Base-by-base conservation (phyloP, 2,113 vertebrate genomes). In the Microtus oregoni region DNA sequence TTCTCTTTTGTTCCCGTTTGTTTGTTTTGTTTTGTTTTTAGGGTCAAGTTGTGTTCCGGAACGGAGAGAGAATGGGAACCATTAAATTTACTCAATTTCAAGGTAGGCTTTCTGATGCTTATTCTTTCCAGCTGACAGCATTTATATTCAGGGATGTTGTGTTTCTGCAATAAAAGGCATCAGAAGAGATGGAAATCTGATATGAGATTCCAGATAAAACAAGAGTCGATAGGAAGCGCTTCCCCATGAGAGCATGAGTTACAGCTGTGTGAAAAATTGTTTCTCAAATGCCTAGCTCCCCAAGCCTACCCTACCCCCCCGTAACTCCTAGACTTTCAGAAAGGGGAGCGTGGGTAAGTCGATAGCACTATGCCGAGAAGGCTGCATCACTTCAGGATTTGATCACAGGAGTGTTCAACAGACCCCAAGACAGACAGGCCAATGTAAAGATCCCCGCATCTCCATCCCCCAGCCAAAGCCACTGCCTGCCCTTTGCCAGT, bases 31-130 rank as follows among this genome's bases (percentile, higher is more conserved):
- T 94, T 88, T 98, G 97, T 95, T 97, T 98, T 96, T 98, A 99
- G 99, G 99, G 99, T 96, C 99, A 99, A 99, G 99, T 99, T 98
- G 99, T 99, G 98, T 99, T 99, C 98, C 99, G 99, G 98, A 99
- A 99, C 35, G 99, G 99, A 96, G 99, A 99, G 98, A 98, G 99
- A 97, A 99, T 99, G 99, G 99, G 99, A 83, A 99, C 99, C 76
- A 99, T 99, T 98, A 99, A 99, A 98, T 99, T 99, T 98, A 99
- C 99, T 3, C 99, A 99, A 94, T 99, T 99, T 98, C 99, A 99
- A 99, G 99, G 99, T 99, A 99, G 92, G 98, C 87, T 94, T 92
- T 70, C 92, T 86, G 94, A 87, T 91, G 75, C 88, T 97, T 96
- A 81, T 96, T 97, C 78, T 92, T 95, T 98, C 97, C 91, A 15